Conservation (phyloP, 2,888 invertebrate genomes). For the Blastobasis adustella region DNA sequence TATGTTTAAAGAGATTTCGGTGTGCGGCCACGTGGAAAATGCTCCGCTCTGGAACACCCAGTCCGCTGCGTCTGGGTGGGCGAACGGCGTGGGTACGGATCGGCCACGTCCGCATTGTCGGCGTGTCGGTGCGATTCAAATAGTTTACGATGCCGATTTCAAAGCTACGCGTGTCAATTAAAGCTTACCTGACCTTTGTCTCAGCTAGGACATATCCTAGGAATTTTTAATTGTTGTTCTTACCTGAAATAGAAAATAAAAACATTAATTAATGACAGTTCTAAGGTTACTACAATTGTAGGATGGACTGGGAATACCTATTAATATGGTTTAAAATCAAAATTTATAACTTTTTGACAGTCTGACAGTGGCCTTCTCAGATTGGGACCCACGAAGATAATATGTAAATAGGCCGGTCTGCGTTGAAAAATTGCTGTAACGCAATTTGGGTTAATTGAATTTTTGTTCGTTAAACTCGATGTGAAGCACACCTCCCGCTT, state of each 20-base stretch:
- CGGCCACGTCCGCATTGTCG: no score
- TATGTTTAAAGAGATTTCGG: constrained; percentile 36
- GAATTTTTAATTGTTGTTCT: no score
- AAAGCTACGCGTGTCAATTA: no score
- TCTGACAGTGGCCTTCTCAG: constrained; percentile 26
- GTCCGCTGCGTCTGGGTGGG: background rate
- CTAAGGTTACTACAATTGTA: no score
- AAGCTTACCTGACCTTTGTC: no score
- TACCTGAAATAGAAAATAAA: no score
- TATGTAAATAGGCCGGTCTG: constrained; percentile 38
- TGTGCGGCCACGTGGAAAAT: constrained; percentile 20
- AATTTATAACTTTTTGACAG: background rate
- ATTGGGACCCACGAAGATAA: constrained; percentile 45
- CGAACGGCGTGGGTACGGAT: no score
- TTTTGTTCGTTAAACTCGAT: constrained; percentile 62
- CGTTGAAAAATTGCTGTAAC: constrained; percentile 51
- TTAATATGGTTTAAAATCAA: background rate
- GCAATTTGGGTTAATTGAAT: constrained; percentile 66
- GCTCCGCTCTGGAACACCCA: constrained; percentile 2
- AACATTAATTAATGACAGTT: no score
- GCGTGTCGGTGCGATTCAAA: no score
- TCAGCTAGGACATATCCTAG: no score
- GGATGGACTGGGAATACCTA: no score
- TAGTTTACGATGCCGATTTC: no score
- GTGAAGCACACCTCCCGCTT: constrained; percentile 62